Evolutionary conservation across 2,888 invertebrate species (phyloP).

Genomic region (Sesamia inferens): DNA sequence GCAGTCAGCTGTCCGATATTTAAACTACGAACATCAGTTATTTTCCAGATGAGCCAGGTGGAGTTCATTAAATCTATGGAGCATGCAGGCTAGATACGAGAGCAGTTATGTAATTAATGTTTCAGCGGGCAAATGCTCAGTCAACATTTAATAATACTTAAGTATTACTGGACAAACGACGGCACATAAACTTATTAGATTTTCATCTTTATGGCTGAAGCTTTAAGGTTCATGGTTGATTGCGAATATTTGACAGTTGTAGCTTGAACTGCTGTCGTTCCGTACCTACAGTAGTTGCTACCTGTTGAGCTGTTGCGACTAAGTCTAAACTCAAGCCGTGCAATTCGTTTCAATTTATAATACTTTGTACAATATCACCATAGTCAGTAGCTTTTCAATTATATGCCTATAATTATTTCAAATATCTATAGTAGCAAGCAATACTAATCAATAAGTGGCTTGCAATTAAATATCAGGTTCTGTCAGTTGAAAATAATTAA

Average conservation of each 20-base stretch:
- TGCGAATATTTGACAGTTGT: too few relatives aligned
- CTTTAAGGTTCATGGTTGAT: too few relatives aligned
- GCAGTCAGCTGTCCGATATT: slow-evolving; percentile 33
- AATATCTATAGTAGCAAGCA: neutral
- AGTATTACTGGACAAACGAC: neutral
- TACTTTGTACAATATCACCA: neutral
- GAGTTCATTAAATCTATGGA: neutral
- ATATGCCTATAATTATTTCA: neutral
- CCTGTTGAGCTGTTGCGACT: neutral
- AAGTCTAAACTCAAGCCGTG: neutral
- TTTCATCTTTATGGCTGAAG: too few relatives aligned
- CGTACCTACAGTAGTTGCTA: neutral
- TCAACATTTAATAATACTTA: neutral
- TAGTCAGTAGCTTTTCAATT: neutral
- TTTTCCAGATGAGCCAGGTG: neutral
- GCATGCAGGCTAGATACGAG: neutral
- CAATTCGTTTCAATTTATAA: neutral
- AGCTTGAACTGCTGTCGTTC: too few relatives aligned
- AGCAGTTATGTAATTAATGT: slow-evolving; percentile 5
- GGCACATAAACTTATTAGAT: too few relatives aligned
- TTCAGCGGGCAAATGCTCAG: neutral
- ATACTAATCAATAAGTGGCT: too few relatives aligned
- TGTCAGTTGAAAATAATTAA: too few relatives aligned
- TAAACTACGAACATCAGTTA: neutral
- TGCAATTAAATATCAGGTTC: neutral